Evolutionary conservation across 1,140 invertebrate genomes (phyloP).

Genomic region (Drosophila rhopaloa): DNA sequence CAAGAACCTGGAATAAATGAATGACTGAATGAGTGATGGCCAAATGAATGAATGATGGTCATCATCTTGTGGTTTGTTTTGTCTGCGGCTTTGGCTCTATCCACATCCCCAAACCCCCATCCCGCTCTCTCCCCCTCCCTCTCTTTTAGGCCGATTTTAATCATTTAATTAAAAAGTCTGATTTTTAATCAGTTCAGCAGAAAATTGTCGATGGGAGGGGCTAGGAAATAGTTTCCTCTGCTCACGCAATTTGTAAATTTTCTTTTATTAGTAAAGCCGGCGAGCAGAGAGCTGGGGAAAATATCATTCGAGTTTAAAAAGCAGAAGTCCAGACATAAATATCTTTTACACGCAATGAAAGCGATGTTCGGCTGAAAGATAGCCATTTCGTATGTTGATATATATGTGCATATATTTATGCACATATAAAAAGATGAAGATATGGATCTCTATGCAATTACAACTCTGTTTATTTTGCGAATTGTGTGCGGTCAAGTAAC

Average conservation of each 20-base stretch:
- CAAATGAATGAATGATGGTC: slow-evolving; percentile 41
- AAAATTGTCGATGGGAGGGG: slow-evolving; percentile 35
- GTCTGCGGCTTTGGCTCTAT: slow-evolving; percentile 13
- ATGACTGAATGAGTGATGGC: slow-evolving; percentile 52
- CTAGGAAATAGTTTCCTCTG: slow-evolving; percentile 22
- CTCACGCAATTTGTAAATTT: slow-evolving; percentile 79
- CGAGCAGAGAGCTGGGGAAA: slow-evolving; percentile 7
- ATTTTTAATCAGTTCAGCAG: slow-evolving; percentile 72
- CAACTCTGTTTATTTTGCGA: slow-evolving; percentile 71
- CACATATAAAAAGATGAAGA: slow-evolving; percentile 37
- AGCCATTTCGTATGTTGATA: slow-evolving; percentile 18
- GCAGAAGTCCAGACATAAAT: slow-evolving; percentile 15
- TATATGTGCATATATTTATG: slow-evolving; percentile 10
- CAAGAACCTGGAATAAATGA: slow-evolving; percentile 55
- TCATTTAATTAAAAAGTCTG: slow-evolving; percentile 82
- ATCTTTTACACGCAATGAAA: slow-evolving; percentile 62
- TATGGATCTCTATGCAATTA: slow-evolving; percentile 69
- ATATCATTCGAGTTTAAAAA: slow-evolving; percentile 51
- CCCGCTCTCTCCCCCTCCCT: background rate
- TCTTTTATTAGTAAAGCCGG: slow-evolving; percentile 51
- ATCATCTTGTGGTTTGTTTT: slow-evolving; percentile 43
- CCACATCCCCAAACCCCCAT: no score
- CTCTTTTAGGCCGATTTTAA: slow-evolving; percentile 55
- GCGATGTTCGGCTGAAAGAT: slow-evolving; percentile 28
- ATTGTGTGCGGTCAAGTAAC: slow-evolving; percentile 65